Conservation (phyloP, 2,113 vertebrate genomes). For the Nibea albiflora region DNA sequence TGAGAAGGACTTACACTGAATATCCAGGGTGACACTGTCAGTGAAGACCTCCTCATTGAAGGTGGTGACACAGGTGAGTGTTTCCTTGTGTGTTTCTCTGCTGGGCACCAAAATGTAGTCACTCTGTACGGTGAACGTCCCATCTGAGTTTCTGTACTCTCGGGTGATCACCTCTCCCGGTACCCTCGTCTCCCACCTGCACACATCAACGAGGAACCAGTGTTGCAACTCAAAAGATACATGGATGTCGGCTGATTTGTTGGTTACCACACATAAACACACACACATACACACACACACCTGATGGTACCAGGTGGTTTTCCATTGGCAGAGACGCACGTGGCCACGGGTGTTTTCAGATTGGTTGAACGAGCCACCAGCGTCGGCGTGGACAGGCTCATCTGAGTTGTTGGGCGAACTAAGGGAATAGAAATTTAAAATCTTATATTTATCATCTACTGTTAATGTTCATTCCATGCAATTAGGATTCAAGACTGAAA, state of each 20-base stretch:
- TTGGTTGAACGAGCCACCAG: conserved; percentile 89
- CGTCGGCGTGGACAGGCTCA: conserved; percentile 88
- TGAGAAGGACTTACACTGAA: conserved; percentile 90
- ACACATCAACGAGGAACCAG: conserved; percentile 22
- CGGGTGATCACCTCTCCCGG: conserved; percentile 90
- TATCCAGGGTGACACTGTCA: conserved; percentile 91
- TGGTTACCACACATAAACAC: neutral
- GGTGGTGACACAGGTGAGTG: conserved; percentile 91
- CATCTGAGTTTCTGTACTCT: conserved; percentile 91
- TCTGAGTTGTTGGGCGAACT: conserved; percentile 93
- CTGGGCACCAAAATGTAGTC: conserved; percentile 92
- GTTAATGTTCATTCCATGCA: neutral
- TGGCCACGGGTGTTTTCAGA: conserved; percentile 92
- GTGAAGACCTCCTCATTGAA: conserved; percentile 91
- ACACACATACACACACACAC: conserved; percentile 59
- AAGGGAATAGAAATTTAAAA: conserved; percentile 17
- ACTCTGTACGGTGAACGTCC: conserved; percentile 94
- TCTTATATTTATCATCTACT: neutral
- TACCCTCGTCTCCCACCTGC: conserved; percentile 93
- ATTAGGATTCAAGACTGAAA: neutral
- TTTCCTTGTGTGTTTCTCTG: conserved; percentile 89
- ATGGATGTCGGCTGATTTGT: neutral
- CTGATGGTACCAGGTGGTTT: conserved; percentile 79
- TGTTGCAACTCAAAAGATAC: neutral
- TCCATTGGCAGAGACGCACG: conserved; percentile 80